Evolutionary conservation across 2,888 invertebrate genomes (phyloP).

Genomic region (Macaria liturata): DNA sequence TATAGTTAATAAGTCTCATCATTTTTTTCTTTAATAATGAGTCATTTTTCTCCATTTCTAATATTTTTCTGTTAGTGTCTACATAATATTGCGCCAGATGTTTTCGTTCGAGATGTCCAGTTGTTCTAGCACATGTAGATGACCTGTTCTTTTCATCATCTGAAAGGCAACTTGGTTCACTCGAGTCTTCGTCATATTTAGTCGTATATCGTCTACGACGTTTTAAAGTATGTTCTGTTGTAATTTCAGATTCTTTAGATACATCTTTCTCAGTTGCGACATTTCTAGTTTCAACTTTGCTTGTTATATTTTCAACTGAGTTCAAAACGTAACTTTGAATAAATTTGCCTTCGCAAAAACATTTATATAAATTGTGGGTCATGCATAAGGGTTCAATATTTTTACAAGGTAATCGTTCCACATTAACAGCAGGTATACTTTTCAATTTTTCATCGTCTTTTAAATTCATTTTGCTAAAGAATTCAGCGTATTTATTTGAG

Average conservation of each 20-base stretch:
- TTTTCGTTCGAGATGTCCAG: slow-evolving; percentile 55
- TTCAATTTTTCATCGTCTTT: slow-evolving; percentile 47
- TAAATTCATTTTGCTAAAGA: slow-evolving; percentile 57
- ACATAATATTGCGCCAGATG: slow-evolving; percentile 54
- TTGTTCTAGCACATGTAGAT: slow-evolving; percentile 51
- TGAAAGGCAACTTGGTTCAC: not conserved
- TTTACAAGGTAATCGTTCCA: slow-evolving; percentile 54
- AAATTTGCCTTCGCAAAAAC: slow-evolving; percentile 84
- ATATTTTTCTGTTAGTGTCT: slow-evolving; percentile 57
- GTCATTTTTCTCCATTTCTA: slow-evolving; percentile 66
- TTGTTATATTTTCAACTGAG: slow-evolving; percentile 1
- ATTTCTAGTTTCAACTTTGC: not conserved
- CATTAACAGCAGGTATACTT: slow-evolving; percentile 47
- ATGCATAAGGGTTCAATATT: slow-evolving; percentile 86
- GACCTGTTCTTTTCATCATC: slow-evolving; percentile 17
- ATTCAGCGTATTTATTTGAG: slow-evolving; percentile 85
- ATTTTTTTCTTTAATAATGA: slow-evolving; percentile 52
- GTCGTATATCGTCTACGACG: slow-evolving; percentile 1
- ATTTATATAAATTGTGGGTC: slow-evolving; percentile 86
- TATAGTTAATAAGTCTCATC: slow-evolving; percentile 20
- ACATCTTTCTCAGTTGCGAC: not conserved
- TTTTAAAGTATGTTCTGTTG: slow-evolving; percentile 9
- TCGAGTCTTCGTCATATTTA: slow-evolving; percentile 4
- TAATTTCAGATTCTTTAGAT: not conserved
- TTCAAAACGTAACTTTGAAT: slow-evolving; percentile 29